Evolutionary conservation across 2,888 invertebrate species (phyloP).

Genomic region (Myathropa florea): DNA sequence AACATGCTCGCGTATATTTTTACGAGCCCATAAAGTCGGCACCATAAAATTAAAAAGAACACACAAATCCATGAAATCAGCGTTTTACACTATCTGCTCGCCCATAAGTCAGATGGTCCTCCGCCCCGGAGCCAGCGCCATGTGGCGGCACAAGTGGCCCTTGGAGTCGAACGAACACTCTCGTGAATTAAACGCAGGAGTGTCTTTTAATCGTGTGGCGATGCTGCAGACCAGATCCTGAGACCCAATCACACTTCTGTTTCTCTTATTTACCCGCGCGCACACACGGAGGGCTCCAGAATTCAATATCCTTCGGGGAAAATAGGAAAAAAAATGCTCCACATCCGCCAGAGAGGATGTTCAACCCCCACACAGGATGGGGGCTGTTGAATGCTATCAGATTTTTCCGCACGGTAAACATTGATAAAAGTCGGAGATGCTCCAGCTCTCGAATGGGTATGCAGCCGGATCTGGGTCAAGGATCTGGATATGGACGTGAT

Average conservation of each 20-base stretch:
- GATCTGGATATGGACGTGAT: background rate
- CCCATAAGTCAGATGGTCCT: background rate
- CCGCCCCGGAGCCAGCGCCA: background rate
- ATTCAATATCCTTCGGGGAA: background rate
- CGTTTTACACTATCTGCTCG: background rate
- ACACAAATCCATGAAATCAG: background rate
- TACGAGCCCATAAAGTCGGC: background rate
- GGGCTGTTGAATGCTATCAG: constrained; percentile 30
- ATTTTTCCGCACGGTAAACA: constrained; percentile 46
- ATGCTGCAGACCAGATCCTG: background rate
- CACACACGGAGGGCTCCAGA: background rate
- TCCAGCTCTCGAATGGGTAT: background rate
- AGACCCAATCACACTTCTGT: background rate
- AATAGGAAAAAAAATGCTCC: background rate
- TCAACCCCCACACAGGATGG: background rate
- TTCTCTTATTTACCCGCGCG: background rate
- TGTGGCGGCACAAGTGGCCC: background rate
- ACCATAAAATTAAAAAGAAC: background rate
- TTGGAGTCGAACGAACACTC: background rate
- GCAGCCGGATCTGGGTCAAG: background rate
- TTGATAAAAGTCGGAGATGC: constrained; percentile 28
- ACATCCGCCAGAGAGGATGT: background rate
- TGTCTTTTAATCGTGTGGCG: background rate
- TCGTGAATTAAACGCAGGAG: background rate
- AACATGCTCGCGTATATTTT: background rate